Conservation (phyloP, 2,888 invertebrate genomes). For the Cryptus armator region DNA sequence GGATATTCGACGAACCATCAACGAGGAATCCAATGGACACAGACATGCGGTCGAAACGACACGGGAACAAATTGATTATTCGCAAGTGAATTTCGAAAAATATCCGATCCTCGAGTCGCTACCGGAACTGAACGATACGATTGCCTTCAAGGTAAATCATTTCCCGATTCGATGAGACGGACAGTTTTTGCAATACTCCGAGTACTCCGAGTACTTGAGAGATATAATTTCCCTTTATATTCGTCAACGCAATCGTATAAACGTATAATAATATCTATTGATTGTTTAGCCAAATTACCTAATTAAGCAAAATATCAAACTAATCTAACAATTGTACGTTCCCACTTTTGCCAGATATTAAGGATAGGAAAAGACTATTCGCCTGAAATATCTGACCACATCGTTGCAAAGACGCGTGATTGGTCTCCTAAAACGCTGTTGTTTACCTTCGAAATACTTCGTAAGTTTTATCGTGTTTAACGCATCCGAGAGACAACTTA, state of each 20-base stretch:
- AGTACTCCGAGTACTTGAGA: too few relatives aligned
- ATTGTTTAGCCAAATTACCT: not conserved
- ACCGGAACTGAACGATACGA: constrained; percentile 71
- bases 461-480: constrained; percentile 47
- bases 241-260: not conserved
- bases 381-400: constrained; percentile 83
- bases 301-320: not conserved
- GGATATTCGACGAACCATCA: not conserved
- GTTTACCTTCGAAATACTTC: constrained; percentile 66
- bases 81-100: constrained; percentile 52
- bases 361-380: constrained; percentile 82
- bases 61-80: constrained; percentile 40
- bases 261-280: not conserved
- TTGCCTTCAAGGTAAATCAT: constrained; percentile 75
- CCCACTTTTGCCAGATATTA: constrained; percentile 79
- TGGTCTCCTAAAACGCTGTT: constrained; percentile 64
- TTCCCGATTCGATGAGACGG: not conserved
- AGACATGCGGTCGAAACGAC: not conserved
- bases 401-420: constrained; percentile 80
- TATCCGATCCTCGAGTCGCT: constrained; percentile 55
- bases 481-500: not conserved
- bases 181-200: not conserved
- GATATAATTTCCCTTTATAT: not conserved
- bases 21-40: not conserved
- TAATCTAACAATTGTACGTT: constrained; percentile 9